phyloP scores from a whole-genome alignment of 2,888 invertebrate species.

The Catonia carolina region DNA sequence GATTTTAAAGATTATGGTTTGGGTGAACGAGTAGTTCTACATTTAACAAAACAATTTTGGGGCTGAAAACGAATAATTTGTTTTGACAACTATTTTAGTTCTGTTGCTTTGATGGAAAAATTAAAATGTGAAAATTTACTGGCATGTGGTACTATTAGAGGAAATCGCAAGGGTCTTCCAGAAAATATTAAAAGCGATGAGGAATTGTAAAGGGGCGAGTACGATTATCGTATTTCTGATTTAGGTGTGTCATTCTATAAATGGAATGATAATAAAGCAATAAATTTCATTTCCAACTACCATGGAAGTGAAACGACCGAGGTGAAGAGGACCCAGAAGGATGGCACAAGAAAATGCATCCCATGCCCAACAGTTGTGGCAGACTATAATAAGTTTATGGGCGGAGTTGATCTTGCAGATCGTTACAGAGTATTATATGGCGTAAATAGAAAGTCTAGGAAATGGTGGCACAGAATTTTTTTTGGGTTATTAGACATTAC shows the following conservation, averaged over 20 bases:
- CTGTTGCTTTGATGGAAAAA: conserved; percentile 19
- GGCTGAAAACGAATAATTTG: conserved; percentile 3
- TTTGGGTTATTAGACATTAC: conserved; percentile 36
- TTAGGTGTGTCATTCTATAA: conserved; percentile 17
- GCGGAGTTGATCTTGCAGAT: conserved; percentile 37
- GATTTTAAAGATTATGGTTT: conserved; percentile 13
- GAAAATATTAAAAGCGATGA: neutral
- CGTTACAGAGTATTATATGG: conserved; percentile 33
- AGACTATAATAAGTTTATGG: conserved; percentile 37
- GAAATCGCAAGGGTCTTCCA: conserved; percentile 19
- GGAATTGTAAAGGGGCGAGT: conserved; percentile 25
- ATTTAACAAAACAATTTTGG: conserved; percentile 15
- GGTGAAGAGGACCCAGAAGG: conserved; percentile 30
- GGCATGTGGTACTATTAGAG: conserved; percentile 24
- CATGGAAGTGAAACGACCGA: neutral
- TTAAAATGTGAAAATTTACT: conserved; percentile 19
- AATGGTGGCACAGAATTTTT: conserved; percentile 38
- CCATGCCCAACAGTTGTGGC: conserved; percentile 32
- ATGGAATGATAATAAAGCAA: conserved; percentile 22
- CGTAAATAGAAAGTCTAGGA: too few species aligned
- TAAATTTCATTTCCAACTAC: conserved; percentile 5
- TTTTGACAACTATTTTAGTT: conserved; percentile 27
- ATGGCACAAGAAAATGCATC: conserved; percentile 31
- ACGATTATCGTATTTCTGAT: conserved; percentile 22
- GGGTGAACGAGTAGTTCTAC: conserved; percentile 22